A percentile compares a stretch with the other conserved stretches of the same genome.
Conservation (phyloP, 53 echinoderm and acorn worm species). For the Temnopleurus reevesii region DNA sequence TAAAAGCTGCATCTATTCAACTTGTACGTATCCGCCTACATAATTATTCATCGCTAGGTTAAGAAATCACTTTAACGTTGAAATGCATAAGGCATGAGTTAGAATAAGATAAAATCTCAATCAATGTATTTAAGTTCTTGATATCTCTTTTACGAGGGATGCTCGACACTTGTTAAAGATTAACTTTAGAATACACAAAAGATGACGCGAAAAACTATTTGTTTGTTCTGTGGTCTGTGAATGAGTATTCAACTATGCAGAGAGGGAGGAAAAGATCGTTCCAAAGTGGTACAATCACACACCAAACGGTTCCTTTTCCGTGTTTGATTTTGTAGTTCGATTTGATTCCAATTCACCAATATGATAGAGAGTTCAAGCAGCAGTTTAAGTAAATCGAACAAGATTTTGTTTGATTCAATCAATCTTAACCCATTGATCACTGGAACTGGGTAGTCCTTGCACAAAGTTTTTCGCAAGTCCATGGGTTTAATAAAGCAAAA, state of each 20-base stretch:
- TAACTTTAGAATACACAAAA: slow-evolving; percentile 24
- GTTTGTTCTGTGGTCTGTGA: slow-evolving; percentile 22
- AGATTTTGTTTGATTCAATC: background rate
- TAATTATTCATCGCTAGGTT: background rate
- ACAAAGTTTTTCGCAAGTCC: background rate
- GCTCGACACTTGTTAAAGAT: background rate
- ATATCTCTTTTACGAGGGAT: slow-evolving; percentile 5
- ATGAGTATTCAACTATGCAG: background rate
- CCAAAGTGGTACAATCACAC: too few species aligned
- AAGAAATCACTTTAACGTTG: background rate
- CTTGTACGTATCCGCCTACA: background rate
- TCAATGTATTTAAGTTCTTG: background rate
- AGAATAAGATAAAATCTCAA: background rate
- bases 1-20: too few species aligned
- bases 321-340: too few species aligned
- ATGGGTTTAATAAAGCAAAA: background rate
- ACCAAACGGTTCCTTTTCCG: too few species aligned
- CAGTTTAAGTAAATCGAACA: too few species aligned
- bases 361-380: too few species aligned
- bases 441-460: background rate
- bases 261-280: too few species aligned
- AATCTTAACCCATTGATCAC: background rate
- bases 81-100: background rate
- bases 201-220: background rate
- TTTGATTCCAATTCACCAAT: too few species aligned